phyloP scores from a whole-genome alignment of 2,797 vertebrate genomes.

The Emydoidea blandingii region DNA sequence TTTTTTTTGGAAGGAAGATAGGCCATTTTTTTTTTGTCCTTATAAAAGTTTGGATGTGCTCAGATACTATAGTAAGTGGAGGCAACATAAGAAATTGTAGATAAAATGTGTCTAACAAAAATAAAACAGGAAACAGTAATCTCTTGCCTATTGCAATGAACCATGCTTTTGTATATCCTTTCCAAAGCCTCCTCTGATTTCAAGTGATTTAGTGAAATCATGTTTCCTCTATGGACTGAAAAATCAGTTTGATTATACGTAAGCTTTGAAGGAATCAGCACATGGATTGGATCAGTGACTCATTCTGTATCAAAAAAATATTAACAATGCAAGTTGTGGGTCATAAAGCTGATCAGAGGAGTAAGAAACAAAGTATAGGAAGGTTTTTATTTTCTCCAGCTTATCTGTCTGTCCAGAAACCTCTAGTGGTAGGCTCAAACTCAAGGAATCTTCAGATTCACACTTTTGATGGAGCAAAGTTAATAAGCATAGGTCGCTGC shows the following conservation, averaged over 20 bases:
- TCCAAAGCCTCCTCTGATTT: background rate
- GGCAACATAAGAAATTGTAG: background rate
- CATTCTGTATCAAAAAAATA: background rate
- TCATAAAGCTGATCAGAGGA: background rate
- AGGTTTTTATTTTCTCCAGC: background rate
- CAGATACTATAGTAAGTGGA: background rate
- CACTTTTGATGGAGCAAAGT: background rate
- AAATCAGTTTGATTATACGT: background rate
- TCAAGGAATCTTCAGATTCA: background rate
- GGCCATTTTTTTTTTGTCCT: background rate
- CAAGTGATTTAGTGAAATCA: background rate
- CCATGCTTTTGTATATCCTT: background rate
- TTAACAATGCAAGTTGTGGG: accelerated
- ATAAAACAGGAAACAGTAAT: background rate
- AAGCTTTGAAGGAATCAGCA: background rate
- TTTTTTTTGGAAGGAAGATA: background rate
- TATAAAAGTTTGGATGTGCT: background rate
- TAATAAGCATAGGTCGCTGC: background rate
- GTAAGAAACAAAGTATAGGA: background rate
- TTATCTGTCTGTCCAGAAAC: background rate
- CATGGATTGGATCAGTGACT: background rate
- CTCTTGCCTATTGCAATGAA: background rate
- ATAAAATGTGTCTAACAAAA: background rate
- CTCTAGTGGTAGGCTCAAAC: background rate
- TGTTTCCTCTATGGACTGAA: background rate